Base-by-base conservation (phyloP, 2,797 vertebrate genomes). In the Rhinogobio ventralis region DNA sequence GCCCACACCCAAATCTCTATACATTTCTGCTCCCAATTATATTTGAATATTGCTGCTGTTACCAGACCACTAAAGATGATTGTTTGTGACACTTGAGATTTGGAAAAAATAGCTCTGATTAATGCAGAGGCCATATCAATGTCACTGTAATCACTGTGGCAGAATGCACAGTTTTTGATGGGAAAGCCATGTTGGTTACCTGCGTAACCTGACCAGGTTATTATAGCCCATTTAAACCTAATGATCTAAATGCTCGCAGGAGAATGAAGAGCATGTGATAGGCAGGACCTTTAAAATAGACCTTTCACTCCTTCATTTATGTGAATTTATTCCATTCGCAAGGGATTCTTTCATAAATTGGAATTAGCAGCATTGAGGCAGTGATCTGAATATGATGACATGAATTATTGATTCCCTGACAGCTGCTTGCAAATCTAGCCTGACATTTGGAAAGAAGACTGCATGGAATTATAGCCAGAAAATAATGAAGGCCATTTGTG, bases 401-500 rank as follows among this genome's bases (percentile, higher is more conserved):
- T 93, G 91, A 93, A 93, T 94, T 92, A 94, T 94, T 92, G 92
- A 94, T 94, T 91, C 66, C 87, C 89, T 87, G 86, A 76, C 86
- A 87, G 87, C 86, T 69, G 85, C 88, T 91, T 79, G 85, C 88
- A 84, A 87, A 90, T 87, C 71, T 79, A 81, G 60, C 45, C 84
- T 90, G 81, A 89, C 86, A 86, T 90, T 89, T 93, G 74, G 72
- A 86, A 87, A 85, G 87, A 88, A 82, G 77, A 89, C 67, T 39
- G 77, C n/a, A 62, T 45, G 51, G 87, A 90, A 86, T 88, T 85
- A 84, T 49, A 49, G 73, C 64, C 55, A 19, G 13, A 83, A 85
- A 90, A 88, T 89, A 87, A 85, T 82, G 45, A 85, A 57, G 53
- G 80, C 87, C 68, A 68, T 89, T 90, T 85, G 53, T 75, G 86